Base-by-base conservation (phyloP, 2,797 vertebrate genomes). In the Typhlichthys subterraneus region DNA sequence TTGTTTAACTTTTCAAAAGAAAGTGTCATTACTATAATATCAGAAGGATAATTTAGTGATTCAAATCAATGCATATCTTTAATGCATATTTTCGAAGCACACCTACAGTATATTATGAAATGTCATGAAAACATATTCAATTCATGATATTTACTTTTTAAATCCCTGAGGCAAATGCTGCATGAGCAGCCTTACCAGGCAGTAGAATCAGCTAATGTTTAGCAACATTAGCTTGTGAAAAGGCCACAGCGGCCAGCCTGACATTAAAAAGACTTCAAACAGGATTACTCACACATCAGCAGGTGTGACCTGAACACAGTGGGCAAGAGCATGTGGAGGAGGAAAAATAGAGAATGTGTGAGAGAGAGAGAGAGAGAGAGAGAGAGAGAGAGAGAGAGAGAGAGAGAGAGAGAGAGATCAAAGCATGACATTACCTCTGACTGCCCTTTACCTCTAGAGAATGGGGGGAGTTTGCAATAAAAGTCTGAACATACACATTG, bases 341-440 rank as follows among this genome's bases (percentile, higher is more conserved):
- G 10, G 46, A 9, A 53, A n/a, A 17, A 42, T 3, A 23, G 19
- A 23, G 19, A 23, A 23, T 2, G 19, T 23, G 19, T 2, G 19
- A 2, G 19, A 23, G 19, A 45, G 0, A 0, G 9, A 57, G 19
- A 46, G 45, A 46, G 8, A 9, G 5, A 15, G 15, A 10, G 9
- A 1, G 2, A 67, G 19, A 23, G 3, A 12, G 31, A 6, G 31
- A 10, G 9, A 1, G 2, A n/a, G n/a, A n/a, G n/a, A n/a, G n/a
- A n/a, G n/a, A n/a, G n/a, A n/a, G n/a, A 67, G 19, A 23, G 3
- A 12, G 33, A 7, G 33, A 48, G 45, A 52, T 38, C 45, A 1
- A 19, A 60, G 15, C 42, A 45, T 17, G 61, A 64, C 58, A 79
- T 62, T 66, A 73, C 64, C 46, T 58, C 38, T 53, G 11, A 38